Conservation (phyloP, 1,140 invertebrate genomes). For the Anthonomus grandis region DNA sequence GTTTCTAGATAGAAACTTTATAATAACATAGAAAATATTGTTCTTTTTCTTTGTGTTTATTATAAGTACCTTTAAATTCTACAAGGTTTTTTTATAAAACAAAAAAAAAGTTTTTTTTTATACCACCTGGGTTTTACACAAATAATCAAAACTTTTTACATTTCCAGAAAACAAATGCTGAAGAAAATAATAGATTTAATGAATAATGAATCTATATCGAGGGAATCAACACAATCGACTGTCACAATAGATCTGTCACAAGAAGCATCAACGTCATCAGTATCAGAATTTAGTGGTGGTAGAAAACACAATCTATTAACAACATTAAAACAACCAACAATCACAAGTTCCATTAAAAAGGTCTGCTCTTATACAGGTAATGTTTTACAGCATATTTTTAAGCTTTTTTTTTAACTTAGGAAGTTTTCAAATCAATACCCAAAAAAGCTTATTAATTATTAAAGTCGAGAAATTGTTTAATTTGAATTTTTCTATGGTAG, state of each 20-base stretch:
- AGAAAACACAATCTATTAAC: not conserved
- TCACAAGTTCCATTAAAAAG: not conserved
- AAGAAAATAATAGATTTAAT: not conserved
- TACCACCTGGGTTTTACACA: too few species aligned
- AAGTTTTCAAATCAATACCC: too few species aligned
- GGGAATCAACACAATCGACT: not conserved
- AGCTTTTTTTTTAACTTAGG: too few species aligned
- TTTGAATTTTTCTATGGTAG: too few species aligned
- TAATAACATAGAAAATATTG: too few species aligned
- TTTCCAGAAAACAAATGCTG: not conserved
- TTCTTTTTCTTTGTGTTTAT: too few species aligned
- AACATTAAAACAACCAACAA: not conserved
- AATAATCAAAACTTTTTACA: not conserved
- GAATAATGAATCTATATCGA: not conserved
- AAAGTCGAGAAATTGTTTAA: too few species aligned
- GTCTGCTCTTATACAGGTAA: not conserved
- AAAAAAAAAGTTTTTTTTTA: too few species aligned
- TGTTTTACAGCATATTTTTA: not conserved
- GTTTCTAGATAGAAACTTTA: too few species aligned
- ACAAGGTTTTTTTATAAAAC: too few species aligned
- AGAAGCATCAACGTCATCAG: not conserved
- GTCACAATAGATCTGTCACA: not conserved
- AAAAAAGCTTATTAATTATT: too few species aligned
- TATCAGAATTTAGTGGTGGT: not conserved
- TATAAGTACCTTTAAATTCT: too few species aligned